Evolutionary conservation across 2,888 invertebrate species (phyloP), one percentile per base, ranked within the genome.

Genomic region (Branchellion lobata): DNA sequence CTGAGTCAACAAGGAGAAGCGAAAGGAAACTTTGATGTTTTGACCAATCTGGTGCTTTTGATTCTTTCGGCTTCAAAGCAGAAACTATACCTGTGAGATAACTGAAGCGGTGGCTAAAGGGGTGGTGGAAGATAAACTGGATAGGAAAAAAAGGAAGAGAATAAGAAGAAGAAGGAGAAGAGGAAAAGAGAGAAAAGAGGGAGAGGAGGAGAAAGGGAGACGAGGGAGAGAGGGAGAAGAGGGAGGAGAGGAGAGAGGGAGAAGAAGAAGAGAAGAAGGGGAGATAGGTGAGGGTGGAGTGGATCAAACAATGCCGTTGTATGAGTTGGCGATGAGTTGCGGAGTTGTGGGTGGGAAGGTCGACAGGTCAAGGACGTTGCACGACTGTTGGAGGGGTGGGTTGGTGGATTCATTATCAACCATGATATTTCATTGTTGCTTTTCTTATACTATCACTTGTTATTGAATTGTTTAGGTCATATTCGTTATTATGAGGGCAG

Each of bases 351-450:
- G 83, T 1, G 84, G 84, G 73, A 84, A 84, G 14, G 80, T 78
- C 27, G 84, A 83, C 27, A 84, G 80, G 57, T 83, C 83, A 18
- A 84, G 81, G n/a, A 84, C 84, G 74, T 83, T 84, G 78, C 83
- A 83, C 14, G 80, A 53, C 61, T 57, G 61, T 57, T 5, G 21
- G 3, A 33, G 75, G 47, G 33, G 51, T 57, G 24, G 21, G 5
- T 5, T 18, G 21, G 61, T 57, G n/a, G n/a, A n/a, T n/a, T n/a
- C n/a, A n/a, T n/a, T n/a, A n/a, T n/a, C n/a, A n/a, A n/a, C n/a
- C n/a, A n/a, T n/a, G n/a, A n/a, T n/a, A n/a, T n/a, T n/a, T n/a
- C n/a, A n/a, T n/a, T n/a, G n/a, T n/a, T n/a, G n/a, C n/a, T n/a
- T n/a, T n/a, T n/a, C n/a, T n/a, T n/a, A n/a, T n/a, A n/a, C n/a